Conservation (phyloP, 2,797 vertebrate genomes). For the Peromyscus aztecus region DNA sequence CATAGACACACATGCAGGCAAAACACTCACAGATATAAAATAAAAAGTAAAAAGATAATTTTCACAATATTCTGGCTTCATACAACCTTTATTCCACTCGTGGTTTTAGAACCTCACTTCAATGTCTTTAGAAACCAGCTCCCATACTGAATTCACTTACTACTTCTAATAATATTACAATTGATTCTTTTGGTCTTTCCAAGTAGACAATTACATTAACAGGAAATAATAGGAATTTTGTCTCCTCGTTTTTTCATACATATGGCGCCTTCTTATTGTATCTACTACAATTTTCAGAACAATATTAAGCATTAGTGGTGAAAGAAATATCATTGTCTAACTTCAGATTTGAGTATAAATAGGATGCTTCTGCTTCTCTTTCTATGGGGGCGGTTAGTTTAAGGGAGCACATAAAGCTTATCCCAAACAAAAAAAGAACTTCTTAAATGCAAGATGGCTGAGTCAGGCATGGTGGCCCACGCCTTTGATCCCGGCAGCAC, state of each 20-base stretch:
- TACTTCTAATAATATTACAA: conserved; percentile 62
- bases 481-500: not conserved
- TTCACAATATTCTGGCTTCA: conserved; percentile 27
- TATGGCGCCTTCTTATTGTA: not conserved
- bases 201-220: conserved; percentile 44
- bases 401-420: not conserved
- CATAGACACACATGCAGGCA: not conserved
- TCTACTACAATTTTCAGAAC: conserved; percentile 50
- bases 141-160: conserved; percentile 58
- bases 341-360: conserved; percentile 41
- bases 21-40: not conserved
- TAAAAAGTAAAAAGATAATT: not conserved
- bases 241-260: conserved; percentile 49
- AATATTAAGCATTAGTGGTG: conserved; percentile 40
- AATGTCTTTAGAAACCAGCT: conserved; percentile 6
- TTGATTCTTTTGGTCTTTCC: conserved; percentile 56
- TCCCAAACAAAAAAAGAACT: not conserved
- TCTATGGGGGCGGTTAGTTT: not conserved
- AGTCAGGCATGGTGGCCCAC: not conserved
- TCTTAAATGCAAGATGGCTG: not conserved
- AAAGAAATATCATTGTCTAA: conserved; percentile 41
- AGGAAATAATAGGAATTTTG: conserved; percentile 50
- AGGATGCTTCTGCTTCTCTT: not conserved
- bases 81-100: conserved; percentile 13
- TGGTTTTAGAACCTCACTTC: not conserved